Evolutionary conservation across 2,797 vertebrate species (phyloP).

Genomic region (Labroides dimidiatus): DNA sequence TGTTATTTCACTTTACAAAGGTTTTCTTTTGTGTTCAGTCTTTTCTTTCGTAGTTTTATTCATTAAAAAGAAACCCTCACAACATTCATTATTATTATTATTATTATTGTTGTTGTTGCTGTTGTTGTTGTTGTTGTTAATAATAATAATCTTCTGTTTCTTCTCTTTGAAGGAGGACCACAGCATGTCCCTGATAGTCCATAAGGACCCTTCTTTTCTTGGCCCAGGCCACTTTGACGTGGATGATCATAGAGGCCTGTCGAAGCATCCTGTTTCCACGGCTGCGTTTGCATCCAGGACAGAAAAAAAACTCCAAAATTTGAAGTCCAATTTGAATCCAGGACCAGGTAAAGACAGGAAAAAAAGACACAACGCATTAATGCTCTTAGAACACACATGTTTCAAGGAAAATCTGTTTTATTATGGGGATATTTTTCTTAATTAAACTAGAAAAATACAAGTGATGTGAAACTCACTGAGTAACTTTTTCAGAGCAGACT

Average conservation of each 20-base stretch:
- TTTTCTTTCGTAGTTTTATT: neutral
- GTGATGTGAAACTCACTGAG: too few relatives aligned
- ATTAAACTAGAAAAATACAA: too few relatives aligned
- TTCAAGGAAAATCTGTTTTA: conserved; percentile 10
- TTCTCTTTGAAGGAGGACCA: conserved; percentile 77
- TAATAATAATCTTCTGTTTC: too few relatives aligned
- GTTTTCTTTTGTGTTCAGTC: neutral
- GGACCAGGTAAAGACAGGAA: conserved; percentile 81
- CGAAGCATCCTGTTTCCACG: conserved; percentile 76
- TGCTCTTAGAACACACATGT: conserved; percentile 5
- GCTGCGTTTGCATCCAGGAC: conserved; percentile 85
- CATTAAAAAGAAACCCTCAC: too few relatives aligned
- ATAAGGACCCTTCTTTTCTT: conserved; percentile 72
- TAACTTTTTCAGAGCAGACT: too few relatives aligned
- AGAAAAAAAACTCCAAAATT: conserved; percentile 41
- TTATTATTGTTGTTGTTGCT: too few relatives aligned
- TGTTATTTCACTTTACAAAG: neutral
- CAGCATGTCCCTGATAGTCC: conserved; percentile 75
- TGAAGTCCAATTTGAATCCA: conserved; percentile 53
- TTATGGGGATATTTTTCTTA: too few relatives aligned
- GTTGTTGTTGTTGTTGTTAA: too few relatives aligned
- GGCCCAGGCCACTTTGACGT: conserved; percentile 85
- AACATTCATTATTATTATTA: too few relatives aligned
- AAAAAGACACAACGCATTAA: neutral
- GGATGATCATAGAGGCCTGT: conserved; percentile 25